Evolutionary conservation across 2,888 invertebrate genomes (phyloP), one percentile per base, ranked within the genome.

Genomic region (Stramonita haemastoma): DNA sequence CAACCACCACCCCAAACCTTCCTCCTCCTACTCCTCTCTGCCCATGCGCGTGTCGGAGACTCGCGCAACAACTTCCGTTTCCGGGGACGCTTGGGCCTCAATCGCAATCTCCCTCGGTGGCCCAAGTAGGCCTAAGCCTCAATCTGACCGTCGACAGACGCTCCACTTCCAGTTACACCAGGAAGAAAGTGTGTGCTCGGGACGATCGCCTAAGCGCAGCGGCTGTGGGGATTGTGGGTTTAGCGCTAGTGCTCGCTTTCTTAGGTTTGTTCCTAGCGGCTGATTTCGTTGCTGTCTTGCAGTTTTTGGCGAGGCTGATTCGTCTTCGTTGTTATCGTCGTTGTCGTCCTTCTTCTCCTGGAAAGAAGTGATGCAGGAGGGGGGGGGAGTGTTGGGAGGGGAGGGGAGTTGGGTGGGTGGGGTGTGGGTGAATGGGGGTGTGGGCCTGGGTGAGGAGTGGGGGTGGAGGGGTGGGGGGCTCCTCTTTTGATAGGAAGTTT

Each of bases 261-360:
- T 29, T 86, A 32, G 73, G 73, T 6, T n/a, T 73, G 70, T 73
- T 73, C 73, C n/a, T 73, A n/a, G n/a, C n/a, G n/a, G n/a, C n/a
- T 4, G 73, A 73, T 13, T 5, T 73, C 13, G 6, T 73, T 8
- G 4, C 73, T 13, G 73, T 1, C 6, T 5, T 5, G n/a, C 5
- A 13, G 6, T 73, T 73, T n/a, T 13, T 29, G 0, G 26, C n/a
- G 73, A n/a, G n/a, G 73, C n/a, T 73, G 29, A 11, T 73, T n/a
- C n/a, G n/a, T n/a, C n/a, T n/a, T n/a, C n/a, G n/a, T n/a, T n/a
- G n/a, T n/a, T n/a, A n/a, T n/a, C n/a, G n/a, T n/a, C n/a, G n/a
- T n/a, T n/a, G n/a, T n/a, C n/a, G n/a, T n/a, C n/a, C n/a, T n/a
- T n/a, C n/a, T n/a, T n/a, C n/a, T 11, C 73, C 73, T n/a, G 73